A percentile compares a stretch with the other conserved stretches of the same genome.
Conservation (phyloP, 2,113 vertebrate genomes). For the Rafetus swinhoei region DNA sequence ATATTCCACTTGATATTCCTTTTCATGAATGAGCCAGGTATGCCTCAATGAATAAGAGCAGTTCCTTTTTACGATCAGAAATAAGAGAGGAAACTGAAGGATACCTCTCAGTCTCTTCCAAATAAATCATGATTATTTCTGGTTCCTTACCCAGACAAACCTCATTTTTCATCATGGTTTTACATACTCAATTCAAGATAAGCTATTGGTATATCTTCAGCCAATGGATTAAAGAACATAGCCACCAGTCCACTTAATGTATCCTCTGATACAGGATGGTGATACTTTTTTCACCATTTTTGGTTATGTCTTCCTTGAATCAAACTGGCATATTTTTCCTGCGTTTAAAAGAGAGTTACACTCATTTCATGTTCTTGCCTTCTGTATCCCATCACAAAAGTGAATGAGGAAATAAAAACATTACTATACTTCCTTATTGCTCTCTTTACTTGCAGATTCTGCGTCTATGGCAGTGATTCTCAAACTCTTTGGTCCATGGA, state of each 20-base stretch:
- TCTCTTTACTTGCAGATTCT: background rate
- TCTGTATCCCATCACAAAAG: no score
- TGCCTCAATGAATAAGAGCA: background rate
- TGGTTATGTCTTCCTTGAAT: background rate
- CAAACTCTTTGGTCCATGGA: no score
- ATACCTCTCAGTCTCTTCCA: background rate
- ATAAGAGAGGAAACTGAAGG: background rate
- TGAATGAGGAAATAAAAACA: no score
- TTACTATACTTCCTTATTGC: background rate
- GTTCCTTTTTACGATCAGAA: background rate
- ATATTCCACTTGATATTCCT: background rate
- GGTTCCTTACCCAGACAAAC: background rate
- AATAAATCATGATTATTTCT: background rate
- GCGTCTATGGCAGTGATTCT: no score
- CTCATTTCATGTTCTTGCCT: background rate
- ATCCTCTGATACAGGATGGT: background rate
- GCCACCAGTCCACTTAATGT: background rate
- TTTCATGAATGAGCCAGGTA: fast-evolving
- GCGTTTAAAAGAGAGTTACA: background rate
- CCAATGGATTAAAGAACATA: background rate
- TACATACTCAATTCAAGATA: background rate
- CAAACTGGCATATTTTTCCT: background rate
- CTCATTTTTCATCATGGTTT: fast-evolving
- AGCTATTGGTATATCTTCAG: background rate
- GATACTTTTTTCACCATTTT: slow-evolving; percentile 30